Percentiles rank a stretch among this genome's conserved stretches.
Evolutionary conservation across 2,888 invertebrate species (phyloP).

Genomic region (Gymnosoma rotundatum): DNA sequence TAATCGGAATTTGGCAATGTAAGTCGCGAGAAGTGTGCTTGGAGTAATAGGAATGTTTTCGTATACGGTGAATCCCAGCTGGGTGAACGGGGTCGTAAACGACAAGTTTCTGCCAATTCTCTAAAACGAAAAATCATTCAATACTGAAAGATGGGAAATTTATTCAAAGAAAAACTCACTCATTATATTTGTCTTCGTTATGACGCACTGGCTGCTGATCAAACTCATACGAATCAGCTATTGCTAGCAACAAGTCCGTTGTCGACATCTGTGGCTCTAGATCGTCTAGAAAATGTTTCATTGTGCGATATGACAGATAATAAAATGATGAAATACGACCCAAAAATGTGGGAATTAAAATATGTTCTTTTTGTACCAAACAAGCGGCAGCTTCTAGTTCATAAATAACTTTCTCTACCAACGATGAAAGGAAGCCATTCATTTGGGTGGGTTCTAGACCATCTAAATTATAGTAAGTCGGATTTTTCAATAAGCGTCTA

Average conservation of each 20-base stretch:
- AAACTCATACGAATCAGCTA: constrained; percentile 95
- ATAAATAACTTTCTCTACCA: constrained; percentile 91
- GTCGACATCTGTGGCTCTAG: constrained; percentile 86
- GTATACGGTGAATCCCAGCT: constrained; percentile 95
- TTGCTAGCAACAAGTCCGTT: constrained; percentile 89
- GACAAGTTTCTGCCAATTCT: constrained; percentile 90
- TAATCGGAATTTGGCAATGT: constrained; percentile 96
- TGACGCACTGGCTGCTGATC: constrained; percentile 97
- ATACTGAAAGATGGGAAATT: background rate
- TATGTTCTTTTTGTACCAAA: constrained; percentile 86
- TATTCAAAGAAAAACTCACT: constrained; percentile 83
- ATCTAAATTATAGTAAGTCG: constrained; percentile 93
- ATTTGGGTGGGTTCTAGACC: constrained; percentile 87
- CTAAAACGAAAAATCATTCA: constrained; percentile 81
- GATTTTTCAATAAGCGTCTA: constrained; percentile 94
- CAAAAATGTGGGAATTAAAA: constrained; percentile 86
- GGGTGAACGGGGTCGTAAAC: constrained; percentile 87
- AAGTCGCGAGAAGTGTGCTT: constrained; percentile 95
- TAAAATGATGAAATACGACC: constrained; percentile 98
- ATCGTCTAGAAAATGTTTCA: constrained; percentile 90
- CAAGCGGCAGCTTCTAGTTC: constrained; percentile 90
- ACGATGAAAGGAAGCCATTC: constrained; percentile 89
- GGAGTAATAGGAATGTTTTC: constrained; percentile 95
- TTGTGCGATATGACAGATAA: constrained; percentile 95
- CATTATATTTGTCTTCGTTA: constrained; percentile 97